Conservation (phyloP, 2,113 vertebrate species). For the Muntiacus reevesi region DNA sequence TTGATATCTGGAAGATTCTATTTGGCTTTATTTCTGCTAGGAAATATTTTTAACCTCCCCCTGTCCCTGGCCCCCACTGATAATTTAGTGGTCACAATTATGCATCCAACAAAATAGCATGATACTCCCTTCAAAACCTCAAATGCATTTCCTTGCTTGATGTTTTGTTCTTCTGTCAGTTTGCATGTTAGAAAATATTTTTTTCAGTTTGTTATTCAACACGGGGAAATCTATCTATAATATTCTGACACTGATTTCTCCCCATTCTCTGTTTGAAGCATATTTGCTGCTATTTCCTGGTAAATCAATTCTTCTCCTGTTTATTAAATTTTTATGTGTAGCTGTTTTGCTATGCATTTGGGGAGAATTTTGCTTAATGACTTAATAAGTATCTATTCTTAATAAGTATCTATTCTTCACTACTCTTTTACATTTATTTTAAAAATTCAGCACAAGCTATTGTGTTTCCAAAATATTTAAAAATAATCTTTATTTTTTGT, state of each 20-base stretch:
- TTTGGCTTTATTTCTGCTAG: not conserved
- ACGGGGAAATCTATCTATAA: not conserved
- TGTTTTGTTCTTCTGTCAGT: not conserved
- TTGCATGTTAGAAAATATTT: not conserved
- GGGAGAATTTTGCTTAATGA: not conserved
- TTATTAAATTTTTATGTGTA: not conserved
- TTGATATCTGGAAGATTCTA: not conserved
- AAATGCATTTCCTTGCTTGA: not conserved
- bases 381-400: not conserved
- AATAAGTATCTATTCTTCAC: not conserved
- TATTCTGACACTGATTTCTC: not conserved
- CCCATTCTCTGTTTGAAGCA: not conserved
- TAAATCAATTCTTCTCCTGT: not conserved
- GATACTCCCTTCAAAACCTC: not conserved
- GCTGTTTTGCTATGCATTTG: not conserved
- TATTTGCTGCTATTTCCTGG: not conserved
- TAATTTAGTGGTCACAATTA: not conserved
- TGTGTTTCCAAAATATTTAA: not conserved
- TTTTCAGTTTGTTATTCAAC: not conserved
- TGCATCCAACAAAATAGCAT: not conserved
- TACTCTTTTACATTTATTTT: not conserved
- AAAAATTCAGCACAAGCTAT: not conserved
- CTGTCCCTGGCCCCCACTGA: fast-evolving
- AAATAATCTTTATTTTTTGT: too few species aligned
- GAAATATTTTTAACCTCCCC: not conserved